Evolutionary conservation across 2,113 vertebrate genomes (phyloP), one percentile per base, ranked within the genome.

Genomic region (Bos javanicus): DNA sequence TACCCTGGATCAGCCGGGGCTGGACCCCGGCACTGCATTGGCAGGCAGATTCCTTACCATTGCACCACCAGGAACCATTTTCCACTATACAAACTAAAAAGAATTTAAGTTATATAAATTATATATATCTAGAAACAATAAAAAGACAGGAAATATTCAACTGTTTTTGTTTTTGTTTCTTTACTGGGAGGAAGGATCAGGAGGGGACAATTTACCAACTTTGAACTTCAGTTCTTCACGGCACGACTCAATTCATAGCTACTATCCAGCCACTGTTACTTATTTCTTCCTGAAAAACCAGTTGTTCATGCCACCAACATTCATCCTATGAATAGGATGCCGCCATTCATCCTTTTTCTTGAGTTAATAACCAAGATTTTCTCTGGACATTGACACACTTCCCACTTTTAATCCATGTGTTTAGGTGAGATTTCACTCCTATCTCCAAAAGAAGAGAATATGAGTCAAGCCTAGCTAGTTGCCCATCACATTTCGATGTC

Each of bases 291-390:
- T 76, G 14, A 2, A 62, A 62, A 28, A 46, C 7, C 3, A 56
- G 10, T 13, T 96, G 1, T 85, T 92, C 67, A 87, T 71, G 10
- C 1, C 9, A 67, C 17, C 12, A 90, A n/a, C 6, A 90, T 64
- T 64, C 60, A 64, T 64, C 30, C 60, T 33, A 64, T 64, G 33
- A 64, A 64, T 33, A 64, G 30, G 14, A 64, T 64, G 60, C 60
- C 60, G 33, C 5, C 21, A 43, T n/a, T 4, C 6, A 71, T 36
- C 17, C 25, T 23, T 36, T 0, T 50, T 16, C 43, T 87, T 83
- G 28, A 82, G 64, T 88, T 84, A 87, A 60, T 46, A 89, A 93
- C 6, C 57, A 78, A 67, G 86, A 78, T 89, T 59, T 87, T 94
- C 52, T 96, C 39, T 83, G 7, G 11, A 67, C 95, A 64, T 5